Evolutionary conservation across 2,797 vertebrate genomes (phyloP), one percentile per base, ranked within the genome.

Genomic region (Carapus acus): DNA sequence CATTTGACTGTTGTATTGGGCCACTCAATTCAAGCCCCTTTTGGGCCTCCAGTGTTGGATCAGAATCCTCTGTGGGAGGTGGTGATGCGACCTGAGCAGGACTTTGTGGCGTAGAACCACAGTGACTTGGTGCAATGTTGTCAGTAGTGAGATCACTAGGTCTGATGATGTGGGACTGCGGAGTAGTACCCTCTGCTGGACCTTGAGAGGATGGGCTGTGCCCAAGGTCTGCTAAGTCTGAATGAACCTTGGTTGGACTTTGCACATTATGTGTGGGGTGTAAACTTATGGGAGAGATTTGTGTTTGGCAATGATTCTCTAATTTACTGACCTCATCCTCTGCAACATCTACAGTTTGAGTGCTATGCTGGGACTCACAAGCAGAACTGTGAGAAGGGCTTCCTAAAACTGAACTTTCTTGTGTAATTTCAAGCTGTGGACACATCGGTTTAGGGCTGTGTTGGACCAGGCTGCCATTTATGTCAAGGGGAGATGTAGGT

Each of bases 31-130:
- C 64, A 59, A 62, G 39, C 31, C 16, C 63, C 43, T 64, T 45
- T 41, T 67, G 61, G 58, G n/a, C n/a, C n/a, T 82, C 74, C 72
- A 77, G 76, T 65, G 73, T 74, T 54, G 46, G 37, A 48, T 67
- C 51, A 58, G 41, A 20, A 38, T 55, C 23, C 37, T 53, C 24
- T 45, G 9, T 39, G 22, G 48, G 19, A 45, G 31, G 18, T 20
- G 65, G 64, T 43, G n/a, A 44, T 43, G 7, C 13, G 1, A 18
- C 27, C 33, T 53, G 38, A 49, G 37, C 17, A 57, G 65, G 65
- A 56, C 65, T 55, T 29, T 19, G 39, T 27, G 40, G 46, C 2
- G 1, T 19, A 31, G 38, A 39, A 58, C 34, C 41, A 17, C 20
- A 22, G 20, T 11, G 12, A 12, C 3, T 42, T 46, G 47, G 56